Base-by-base conservation (phyloP, 2,113 vertebrate species). In the Eubucco bourcierii region DNA sequence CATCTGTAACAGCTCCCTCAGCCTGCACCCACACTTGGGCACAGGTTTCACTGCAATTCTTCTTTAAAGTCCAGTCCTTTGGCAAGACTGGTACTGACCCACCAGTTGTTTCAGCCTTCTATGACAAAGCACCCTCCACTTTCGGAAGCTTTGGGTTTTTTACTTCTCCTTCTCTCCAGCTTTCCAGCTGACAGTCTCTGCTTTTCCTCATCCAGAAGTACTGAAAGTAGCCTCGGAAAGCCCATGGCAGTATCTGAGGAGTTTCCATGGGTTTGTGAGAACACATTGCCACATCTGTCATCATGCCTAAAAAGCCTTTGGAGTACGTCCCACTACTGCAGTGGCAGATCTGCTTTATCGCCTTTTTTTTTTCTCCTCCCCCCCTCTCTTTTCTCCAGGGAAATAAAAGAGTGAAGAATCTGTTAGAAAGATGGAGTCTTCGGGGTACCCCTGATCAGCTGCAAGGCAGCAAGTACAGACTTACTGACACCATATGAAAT, bases 1-100 rank as follows among this genome's bases (percentile, higher is more conserved):
- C 24, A 4, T n/a, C 60, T 10, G 12, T 15, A 44, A n/a, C 14
- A 1, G 0, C 24, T 1, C 0, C 0, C 19, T 77, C 61, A 58
- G 44, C 46, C 27, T n/a, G 29, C 28, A 41, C 2, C 29, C 2
- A 0, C 37, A 55, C 44, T 12, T 6, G 10, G n/a, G 7, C 47
- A 56, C 9, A 11, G 12, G 3, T 3, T 44, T 34, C 29, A 39
- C 31, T 66, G 13, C 73, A 83, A 39, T 34, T 55, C 25, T 23
- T 28, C 21, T 77, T 33, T 61, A 1, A 59, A 33, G 4, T 9
- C 59, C 31, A 34, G 10, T 27, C 64, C 46, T 58, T 66, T 8
- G 2, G 8, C n/a, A 61, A 23, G n/a, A 81, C 8, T 8, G 1
- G 14, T 24, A 53, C 53, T 47, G 29, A n/a, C 25, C 23, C n/a